Percentiles rank a stretch among this genome's conserved stretches.
These are phyloP conservation scores for Drosophila orosa DNA, from an alignment of 1,140 invertebrate genomes.

Conservation along the genomic window DNA sequence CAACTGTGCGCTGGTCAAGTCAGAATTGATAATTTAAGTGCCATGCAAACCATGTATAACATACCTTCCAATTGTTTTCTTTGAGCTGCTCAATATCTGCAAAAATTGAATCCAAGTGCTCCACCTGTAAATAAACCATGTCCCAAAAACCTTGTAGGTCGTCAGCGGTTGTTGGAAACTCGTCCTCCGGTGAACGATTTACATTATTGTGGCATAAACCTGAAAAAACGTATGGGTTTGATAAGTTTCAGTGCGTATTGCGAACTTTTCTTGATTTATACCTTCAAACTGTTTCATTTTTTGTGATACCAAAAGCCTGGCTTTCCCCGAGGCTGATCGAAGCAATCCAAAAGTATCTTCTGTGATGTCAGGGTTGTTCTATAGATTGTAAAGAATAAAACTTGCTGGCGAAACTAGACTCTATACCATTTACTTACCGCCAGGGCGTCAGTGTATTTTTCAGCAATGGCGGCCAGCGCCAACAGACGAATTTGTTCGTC, in stretches of 20 bases:
- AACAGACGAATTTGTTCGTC: constrained; percentile 89
- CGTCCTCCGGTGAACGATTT: constrained; percentile 90
- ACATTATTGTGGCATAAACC: constrained; percentile 87
- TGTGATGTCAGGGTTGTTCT: constrained; percentile 85
- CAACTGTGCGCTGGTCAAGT: constrained; percentile 27
- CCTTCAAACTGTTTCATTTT: constrained; percentile 98
- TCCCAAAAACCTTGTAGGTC: constrained; percentile 98
- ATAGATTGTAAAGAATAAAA: constrained; percentile 1
- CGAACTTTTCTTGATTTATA: constrained; percentile 40
- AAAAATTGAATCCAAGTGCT: constrained; percentile 91
- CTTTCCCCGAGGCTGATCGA: constrained; percentile 95
- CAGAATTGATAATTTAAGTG: not conserved
- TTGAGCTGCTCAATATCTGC: constrained; percentile 89
- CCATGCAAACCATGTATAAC: constrained; percentile 1
- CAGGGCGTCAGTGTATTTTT: constrained; percentile 87
- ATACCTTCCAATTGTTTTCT: constrained; percentile 88
- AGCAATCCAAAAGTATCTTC: constrained; percentile 93
- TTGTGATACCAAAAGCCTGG: constrained; percentile 93
- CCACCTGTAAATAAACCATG: constrained; percentile 96
- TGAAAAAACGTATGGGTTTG: constrained; percentile 48
- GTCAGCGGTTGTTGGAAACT: constrained; percentile 93
- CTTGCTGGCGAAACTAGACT: not conserved
- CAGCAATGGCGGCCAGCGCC: constrained; percentile 87
- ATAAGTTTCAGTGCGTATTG: not conserved
- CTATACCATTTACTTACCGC: constrained; percentile 73